Evolutionary conservation across 2,113 vertebrate genomes (phyloP).

Genomic region (Trematocara variabile): DNA sequence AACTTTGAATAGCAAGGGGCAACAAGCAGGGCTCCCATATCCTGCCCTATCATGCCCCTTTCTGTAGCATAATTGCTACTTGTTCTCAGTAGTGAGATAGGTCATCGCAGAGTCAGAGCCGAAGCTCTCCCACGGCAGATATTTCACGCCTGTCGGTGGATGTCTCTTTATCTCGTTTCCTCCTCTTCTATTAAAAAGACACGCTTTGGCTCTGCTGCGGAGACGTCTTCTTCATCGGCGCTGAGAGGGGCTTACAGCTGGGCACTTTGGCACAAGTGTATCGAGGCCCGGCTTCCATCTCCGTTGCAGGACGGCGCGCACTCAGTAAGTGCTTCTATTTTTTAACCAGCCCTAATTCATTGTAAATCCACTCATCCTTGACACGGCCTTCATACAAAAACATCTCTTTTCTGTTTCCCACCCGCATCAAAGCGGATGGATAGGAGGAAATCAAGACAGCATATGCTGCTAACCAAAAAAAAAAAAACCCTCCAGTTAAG

Average conservation of each 20-base stretch:
- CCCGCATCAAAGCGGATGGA: conserved; percentile 25
- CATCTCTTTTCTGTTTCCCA: conserved; percentile 21
- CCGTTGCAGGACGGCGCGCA: background rate
- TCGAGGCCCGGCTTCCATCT: background rate
- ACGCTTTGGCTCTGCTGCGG: conserved; percentile 28
- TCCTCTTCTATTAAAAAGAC: conserved; percentile 52
- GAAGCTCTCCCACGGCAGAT: conserved; percentile 45
- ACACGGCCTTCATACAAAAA: conserved; percentile 19
- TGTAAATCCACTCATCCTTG: conserved; percentile 26
- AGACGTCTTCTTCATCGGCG: conserved; percentile 23
- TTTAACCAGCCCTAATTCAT: conserved; percentile 40
- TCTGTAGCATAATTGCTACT: conserved; percentile 61
- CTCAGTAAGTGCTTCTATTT: conserved; percentile 31
- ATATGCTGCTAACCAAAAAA: conserved; percentile 2
- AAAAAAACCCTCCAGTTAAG: background rate
- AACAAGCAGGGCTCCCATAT: conserved; percentile 11
- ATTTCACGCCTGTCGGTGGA: conserved; percentile 61
- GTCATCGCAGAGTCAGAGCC: conserved; percentile 49
- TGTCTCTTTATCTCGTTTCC: conserved; percentile 26
- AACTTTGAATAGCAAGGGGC: conserved; percentile 17
- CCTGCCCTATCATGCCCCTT: conserved; percentile 4
- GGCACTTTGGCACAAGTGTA: background rate
- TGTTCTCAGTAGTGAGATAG: conserved; percentile 65
- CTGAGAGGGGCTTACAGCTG: conserved; percentile 11
- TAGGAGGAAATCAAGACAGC: conserved; percentile 32